Percentiles rank a stretch among this genome's conserved stretches.
phyloP scores from a whole-genome alignment of 2,797 vertebrate species.

The Oreochromis mossambicus region DNA sequence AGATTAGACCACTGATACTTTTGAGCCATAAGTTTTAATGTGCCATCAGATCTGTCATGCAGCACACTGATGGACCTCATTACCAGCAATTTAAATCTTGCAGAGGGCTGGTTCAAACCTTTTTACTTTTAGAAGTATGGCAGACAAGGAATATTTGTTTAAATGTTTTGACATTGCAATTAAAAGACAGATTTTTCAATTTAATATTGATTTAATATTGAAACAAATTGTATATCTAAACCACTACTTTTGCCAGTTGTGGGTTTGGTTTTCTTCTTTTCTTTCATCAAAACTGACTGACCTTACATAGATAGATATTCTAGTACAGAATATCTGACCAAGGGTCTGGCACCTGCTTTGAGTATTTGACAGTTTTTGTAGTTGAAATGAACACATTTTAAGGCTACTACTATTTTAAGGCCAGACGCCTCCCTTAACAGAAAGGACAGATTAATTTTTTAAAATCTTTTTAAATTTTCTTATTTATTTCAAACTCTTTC shows the following conservation, averaged over 20 bases:
- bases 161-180: background rate
- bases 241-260: background rate
- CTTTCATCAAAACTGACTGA: fast-evolving
- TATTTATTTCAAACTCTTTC: background rate
- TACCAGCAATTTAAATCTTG: background rate
- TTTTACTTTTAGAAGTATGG: background rate
- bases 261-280: background rate
- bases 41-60: background rate
- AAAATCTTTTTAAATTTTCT: background rate
- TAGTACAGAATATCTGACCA: background rate
- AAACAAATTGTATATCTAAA: background rate
- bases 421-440: background rate
- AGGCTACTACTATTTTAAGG: background rate
- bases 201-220: background rate
- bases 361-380: background rate
- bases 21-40: background rate
- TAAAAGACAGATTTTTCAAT: background rate
- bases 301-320: background rate
- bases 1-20: background rate
- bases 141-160: background rate
- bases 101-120: background rate
- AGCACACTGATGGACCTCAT: background rate
- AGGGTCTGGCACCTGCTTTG: background rate
- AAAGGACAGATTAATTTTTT: background rate
- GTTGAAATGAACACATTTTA: background rate